Evolutionary conservation across 2,888 invertebrate species (phyloP), one percentile per base, ranked within the genome.

Genomic region (Tetranychus truncatus): DNA sequence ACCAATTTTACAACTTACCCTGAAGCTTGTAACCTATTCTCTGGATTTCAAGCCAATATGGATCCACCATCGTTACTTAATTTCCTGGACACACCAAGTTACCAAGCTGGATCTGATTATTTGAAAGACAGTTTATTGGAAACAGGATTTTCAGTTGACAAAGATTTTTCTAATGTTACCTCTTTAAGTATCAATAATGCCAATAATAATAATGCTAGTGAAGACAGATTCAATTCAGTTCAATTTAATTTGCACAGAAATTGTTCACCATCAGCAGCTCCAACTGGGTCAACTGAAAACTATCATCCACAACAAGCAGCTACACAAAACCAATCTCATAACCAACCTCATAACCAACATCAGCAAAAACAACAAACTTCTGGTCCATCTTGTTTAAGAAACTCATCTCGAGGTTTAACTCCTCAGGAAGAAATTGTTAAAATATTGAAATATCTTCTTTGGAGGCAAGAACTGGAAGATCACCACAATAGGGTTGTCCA

Each of bases 391-490:
- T 20, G 45, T 34, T 44, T 21, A 45, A 20, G 20, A 71, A 20
- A n/a, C 20, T n/a, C 71, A 71, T 15, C 71, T n/a, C 15, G 15
- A n/a, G n/a, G n/a, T 11, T 71, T 24, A 45, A 71, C 20, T 24
- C n/a, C 83, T 20, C 83, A 84, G 77, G 83, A 84, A 75, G 83
- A 85, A 77, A 82, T 85, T 45, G 78, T 84, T 21, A 80, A 81
- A 74, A 83, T 84, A 11, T 80, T 86, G 71, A 81, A 81, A 76
- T 81, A 82, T 77, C 81, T 86, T 24, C 81, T 85, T 66, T 82
- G 82, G 67, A 82, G 84, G 75, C 85, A 86, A 77, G 85, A 85
- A 77, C 79, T 80, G 45, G 82, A 83, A 73, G 84, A 84, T 76
- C 79, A 80, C 21, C 82, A 84, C 76, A 83, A 83, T 78, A 81